Percentiles rank a stretch among this genome's conserved stretches.
Conservation (phyloP, 2,113 vertebrate genomes). For the Neodon shergylaensis region DNA sequence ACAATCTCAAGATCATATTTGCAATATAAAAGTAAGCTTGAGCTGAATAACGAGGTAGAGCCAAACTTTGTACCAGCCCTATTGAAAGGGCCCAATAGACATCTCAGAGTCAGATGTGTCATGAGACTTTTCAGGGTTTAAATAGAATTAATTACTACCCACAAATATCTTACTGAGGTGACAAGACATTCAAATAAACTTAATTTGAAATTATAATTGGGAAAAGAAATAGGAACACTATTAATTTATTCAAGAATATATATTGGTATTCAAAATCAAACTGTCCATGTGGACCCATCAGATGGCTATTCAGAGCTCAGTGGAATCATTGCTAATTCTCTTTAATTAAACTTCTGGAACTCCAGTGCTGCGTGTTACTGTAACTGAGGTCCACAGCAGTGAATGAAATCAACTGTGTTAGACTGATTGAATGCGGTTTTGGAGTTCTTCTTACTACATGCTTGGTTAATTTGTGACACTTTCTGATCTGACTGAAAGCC, state of each 20-base stretch:
- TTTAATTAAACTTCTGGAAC: conserved; percentile 66
- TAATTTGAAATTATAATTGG: conserved; percentile 73
- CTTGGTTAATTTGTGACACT: conserved; percentile 34
- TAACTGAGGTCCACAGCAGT: conserved; percentile 17
- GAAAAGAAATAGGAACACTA: conserved; percentile 57
- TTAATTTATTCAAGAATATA: conserved; percentile 70
- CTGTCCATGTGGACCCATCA: conserved; percentile 41
- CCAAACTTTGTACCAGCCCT: not conserved
- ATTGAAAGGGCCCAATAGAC: not conserved
- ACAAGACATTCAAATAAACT: conserved; percentile 63
- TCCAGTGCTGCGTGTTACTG: not conserved
- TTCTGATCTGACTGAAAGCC: not conserved
- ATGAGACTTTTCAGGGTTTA: conserved; percentile 58
- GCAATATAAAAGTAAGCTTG: not conserved
- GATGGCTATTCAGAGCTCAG: conserved; percentile 24
- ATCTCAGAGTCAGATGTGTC: not conserved
- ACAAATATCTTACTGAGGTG: conserved; percentile 58
- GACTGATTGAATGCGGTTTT: conserved; percentile 23
- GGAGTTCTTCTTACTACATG: not conserved
- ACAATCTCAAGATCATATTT: not conserved
- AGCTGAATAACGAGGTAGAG: not conserved
- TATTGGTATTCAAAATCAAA: conserved; percentile 62
- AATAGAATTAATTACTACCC: conserved; percentile 64
- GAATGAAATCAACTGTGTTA: conserved; percentile 46
- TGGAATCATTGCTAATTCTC: conserved; percentile 54